These are phyloP conservation scores for Caenorhabditis sp. DNA, from an alignment of 2,888 invertebrate species.

Conservation along the genomic window DNA sequence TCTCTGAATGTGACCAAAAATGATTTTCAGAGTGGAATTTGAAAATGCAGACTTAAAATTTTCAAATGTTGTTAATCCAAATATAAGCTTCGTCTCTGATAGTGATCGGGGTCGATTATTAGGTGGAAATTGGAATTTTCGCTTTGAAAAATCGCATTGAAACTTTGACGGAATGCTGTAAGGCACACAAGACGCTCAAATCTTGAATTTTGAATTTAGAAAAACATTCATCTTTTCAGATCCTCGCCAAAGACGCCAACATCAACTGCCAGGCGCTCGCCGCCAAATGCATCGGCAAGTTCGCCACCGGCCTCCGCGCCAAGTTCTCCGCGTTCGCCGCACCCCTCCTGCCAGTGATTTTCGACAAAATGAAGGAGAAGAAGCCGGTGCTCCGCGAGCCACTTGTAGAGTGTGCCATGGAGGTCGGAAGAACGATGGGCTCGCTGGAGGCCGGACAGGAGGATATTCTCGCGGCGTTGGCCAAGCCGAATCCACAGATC, in stretches of 20 bases:
- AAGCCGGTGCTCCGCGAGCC: conserved; percentile 93
- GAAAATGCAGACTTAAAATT: too few relatives aligned
- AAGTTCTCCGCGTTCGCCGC: conserved; percentile 87
- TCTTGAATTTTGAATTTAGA: neutral
- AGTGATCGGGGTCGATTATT: too few relatives aligned
- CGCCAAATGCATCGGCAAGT: conserved; percentile 89
- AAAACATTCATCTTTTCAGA: conserved; percentile 85
- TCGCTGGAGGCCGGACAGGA: conserved; percentile 86
- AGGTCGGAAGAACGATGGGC: conserved; percentile 53
- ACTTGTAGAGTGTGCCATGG: conserved; percentile 92
- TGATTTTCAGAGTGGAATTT: too few relatives aligned
- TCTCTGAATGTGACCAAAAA: too few relatives aligned
- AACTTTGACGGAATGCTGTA: too few relatives aligned
- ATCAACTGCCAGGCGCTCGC: conserved; percentile 93
- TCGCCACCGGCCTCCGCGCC: conserved; percentile 92
- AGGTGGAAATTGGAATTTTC: too few relatives aligned
- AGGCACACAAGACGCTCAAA: too few relatives aligned
- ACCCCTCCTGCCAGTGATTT: conserved; percentile 86
- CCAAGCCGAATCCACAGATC: conserved; percentile 84
- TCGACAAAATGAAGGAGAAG: conserved; percentile 99
- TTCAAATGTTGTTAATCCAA: too few relatives aligned
- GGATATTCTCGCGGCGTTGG: conserved; percentile 91
- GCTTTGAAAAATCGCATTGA: too few relatives aligned
- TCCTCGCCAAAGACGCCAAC: conserved; percentile 94
- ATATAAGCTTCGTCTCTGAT: too few relatives aligned